phyloP scores from a whole-genome alignment of 2,113 vertebrate species.

The Accipiter cooperii region DNA sequence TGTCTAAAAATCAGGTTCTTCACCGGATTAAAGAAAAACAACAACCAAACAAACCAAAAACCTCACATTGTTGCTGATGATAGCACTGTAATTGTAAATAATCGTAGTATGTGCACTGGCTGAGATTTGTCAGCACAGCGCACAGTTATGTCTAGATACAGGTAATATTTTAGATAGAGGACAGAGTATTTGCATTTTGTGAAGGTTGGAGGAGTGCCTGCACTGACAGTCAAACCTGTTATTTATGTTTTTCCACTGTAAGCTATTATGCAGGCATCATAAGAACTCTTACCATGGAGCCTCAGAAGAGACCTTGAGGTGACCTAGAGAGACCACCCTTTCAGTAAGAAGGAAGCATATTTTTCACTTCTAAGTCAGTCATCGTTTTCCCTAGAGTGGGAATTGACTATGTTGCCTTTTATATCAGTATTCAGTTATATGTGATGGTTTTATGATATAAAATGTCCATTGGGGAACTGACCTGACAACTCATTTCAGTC shows the following conservation, averaged over 20 bases:
- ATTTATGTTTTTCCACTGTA: not conserved
- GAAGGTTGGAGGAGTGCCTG: not conserved
- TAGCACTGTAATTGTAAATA: not conserved
- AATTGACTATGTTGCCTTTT: slow-evolving; percentile 13
- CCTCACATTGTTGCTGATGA: not conserved
- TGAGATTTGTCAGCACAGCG: not conserved
- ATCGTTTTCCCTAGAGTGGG: not conserved
- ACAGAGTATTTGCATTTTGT: not conserved
- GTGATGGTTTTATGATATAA: slow-evolving; percentile 25
- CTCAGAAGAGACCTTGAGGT: not conserved
- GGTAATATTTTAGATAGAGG: not conserved
- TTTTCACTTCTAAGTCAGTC: slow-evolving; percentile 21
- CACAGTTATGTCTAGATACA: not conserved
- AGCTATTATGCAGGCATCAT: not conserved
- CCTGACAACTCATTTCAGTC: slow-evolving; percentile 12
- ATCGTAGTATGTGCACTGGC: rapidly evolving
- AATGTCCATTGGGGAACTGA: not conserved
- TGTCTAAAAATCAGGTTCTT: not conserved
- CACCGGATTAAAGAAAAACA: not conserved
- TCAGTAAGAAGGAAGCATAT: not conserved
- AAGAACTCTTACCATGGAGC: not conserved
- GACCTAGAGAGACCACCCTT: not conserved
- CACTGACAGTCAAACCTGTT: not conserved
- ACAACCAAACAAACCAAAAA: not conserved
- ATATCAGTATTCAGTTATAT: slow-evolving; percentile 1